Evolutionary conservation across 2,888 invertebrate genomes (phyloP).

Genomic region (Euphydryas editha): DNA sequence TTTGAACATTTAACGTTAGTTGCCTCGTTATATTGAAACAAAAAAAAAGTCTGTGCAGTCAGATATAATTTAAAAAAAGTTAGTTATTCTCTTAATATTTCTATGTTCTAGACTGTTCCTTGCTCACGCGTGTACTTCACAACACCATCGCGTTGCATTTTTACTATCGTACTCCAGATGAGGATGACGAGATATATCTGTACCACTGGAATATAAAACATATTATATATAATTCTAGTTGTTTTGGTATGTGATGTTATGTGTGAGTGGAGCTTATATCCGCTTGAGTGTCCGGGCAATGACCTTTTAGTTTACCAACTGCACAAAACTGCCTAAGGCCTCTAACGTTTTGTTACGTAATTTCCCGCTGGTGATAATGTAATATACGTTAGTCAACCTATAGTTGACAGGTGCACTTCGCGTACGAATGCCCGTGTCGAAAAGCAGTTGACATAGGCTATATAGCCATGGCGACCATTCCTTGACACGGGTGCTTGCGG

Average conservation of each 20-base stretch:
- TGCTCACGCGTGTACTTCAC: slow-evolving; percentile 74
- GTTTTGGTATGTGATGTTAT: neutral
- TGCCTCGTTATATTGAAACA: neutral
- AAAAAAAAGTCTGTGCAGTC: neutral
- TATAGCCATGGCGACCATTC: too few relatives aligned
- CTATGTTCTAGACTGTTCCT: slow-evolving; percentile 52
- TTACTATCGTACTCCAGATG: slow-evolving; percentile 76
- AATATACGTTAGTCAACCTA: too few relatives aligned
- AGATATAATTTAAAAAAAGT: neutral
- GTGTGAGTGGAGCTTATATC: neutral
- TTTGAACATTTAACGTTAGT: neutral
- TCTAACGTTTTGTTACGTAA: too few relatives aligned
- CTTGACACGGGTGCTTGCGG: too few relatives aligned
- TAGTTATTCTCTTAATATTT: too few relatives aligned
- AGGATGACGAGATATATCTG: slow-evolving; percentile 76
- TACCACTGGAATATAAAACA: slow-evolving; percentile 56
- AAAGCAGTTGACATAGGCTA: too few relatives aligned
- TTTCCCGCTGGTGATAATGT: too few relatives aligned
- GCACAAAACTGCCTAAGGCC: too few relatives aligned
- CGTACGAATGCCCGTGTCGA: too few relatives aligned
- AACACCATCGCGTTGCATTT: slow-evolving; percentile 74
- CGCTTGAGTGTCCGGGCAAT: too few relatives aligned
- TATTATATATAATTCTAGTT: neutral
- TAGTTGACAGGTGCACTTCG: too few relatives aligned
- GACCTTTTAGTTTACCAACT: too few relatives aligned